Conservation (phyloP, 2,113 vertebrate genomes). For the Heterotis niloticus region DNA sequence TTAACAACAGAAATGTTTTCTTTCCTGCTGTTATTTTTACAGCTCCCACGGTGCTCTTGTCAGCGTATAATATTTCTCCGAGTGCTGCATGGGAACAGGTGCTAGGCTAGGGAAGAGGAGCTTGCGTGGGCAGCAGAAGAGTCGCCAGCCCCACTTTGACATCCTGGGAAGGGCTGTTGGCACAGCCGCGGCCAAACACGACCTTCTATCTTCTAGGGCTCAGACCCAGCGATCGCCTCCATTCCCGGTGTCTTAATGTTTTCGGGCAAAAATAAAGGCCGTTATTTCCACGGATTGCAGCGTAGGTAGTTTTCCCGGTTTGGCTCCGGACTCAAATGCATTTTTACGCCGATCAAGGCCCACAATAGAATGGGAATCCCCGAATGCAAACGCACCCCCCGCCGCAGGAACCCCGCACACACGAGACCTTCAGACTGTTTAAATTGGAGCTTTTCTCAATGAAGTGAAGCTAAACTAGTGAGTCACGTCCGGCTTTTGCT, state of each 20-base stretch:
- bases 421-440: neutral
- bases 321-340: slow-evolving; percentile 19
- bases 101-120: neutral
- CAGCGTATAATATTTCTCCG: neutral
- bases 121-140: neutral
- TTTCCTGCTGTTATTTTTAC: slow-evolving; percentile 13
- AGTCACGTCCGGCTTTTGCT: neutral
- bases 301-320: slow-evolving; percentile 23
- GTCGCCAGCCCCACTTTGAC: neutral
- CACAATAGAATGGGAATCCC: slow-evolving; percentile 14
- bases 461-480: neutral
- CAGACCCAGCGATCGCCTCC: neutral
- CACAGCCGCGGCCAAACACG: neutral
- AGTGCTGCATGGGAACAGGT: slow-evolving; percentile 9
- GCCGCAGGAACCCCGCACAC: neutral
- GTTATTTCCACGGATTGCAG: neutral
- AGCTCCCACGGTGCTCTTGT: neutral
- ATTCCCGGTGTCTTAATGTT: neutral
- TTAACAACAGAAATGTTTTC: too few species aligned
- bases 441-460: neutral
- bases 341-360: slow-evolving; percentile 1
- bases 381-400: neutral
- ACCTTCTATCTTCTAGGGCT: neutral
- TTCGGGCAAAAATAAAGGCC: neutral
- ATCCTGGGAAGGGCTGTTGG: neutral